Base-by-base conservation (phyloP, 2,113 vertebrate species). In the Clarias magur region DNA sequence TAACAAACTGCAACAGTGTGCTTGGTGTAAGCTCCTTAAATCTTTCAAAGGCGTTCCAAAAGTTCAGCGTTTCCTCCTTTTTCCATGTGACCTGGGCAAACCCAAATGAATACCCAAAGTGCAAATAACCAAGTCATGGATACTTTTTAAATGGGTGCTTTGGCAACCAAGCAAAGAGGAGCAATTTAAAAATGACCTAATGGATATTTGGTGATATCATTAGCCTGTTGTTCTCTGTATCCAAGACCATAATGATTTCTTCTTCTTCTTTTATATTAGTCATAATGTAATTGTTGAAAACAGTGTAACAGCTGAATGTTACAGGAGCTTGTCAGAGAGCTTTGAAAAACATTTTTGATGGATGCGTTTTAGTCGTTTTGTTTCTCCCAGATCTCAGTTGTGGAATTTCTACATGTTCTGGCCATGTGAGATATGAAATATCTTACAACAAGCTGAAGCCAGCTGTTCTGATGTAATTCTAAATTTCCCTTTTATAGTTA, bases 361-460 rank as follows among this genome's bases (percentile, higher is more conserved):
- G 57, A 82, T 17, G 4, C 19, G 34, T 56, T 89, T 88, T 75
- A 27, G 72, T 72, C 42, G 76, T 48, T 62, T 16, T 25, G 62
- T n/a, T 72, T 73, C 19, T 27, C 19, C 13, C 34, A 73, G 70
- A 84, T 87, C 78, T 60, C 75, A 0, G 11, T 62, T 63, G 60
- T 38, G 72, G 19, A n/a, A 70, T 82, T 89, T n/a, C 53, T 76
- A n/a, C 79, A 57, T 81, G 59, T 70, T n/a, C 27, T 78, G 60
- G 54, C 70, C 0, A 76, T 53, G 42, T 21, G 38, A 87, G 53
- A 4, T 13, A 38, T 59, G 16, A 17, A 80, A 80, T 27, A 56
- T 68, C 56, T 82, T 82, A 57, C 54, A 90, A 65, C 89, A 88
- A 80, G 73, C 30, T 38, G 81, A 82, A 85, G 79, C 38, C 91